Base-by-base conservation (phyloP, 1,140 invertebrate genomes). In the Plectrocnemia conspersa region DNA sequence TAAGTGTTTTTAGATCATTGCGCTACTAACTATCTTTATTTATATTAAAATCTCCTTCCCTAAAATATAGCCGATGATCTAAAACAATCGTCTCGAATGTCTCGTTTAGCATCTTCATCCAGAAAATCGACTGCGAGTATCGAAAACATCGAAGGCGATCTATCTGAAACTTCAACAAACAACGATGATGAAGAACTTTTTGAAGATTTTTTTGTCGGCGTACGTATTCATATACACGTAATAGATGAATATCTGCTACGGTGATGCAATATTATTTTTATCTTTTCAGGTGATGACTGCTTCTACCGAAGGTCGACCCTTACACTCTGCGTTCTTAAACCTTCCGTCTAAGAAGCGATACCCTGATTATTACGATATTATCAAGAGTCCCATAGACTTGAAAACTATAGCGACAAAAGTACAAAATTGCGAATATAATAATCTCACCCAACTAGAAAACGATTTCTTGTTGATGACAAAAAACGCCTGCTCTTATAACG, bases 401-500 rank as follows among this genome's bases (percentile, higher is more conserved):
- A 90, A 91, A 71, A 88, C 84, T 58, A 94, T 99, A 57, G 93
- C 92, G 0, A 81, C 81, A 22, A 95, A 91, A 72, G 93, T 98
- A 47, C 92, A 95, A 75, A 82, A 83, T 55, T 83, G 82, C 47
- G 82, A 86, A 38, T 95, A 94, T 65, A 70, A 77, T 1, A 80
- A 69, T 56, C 67, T 98, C 9, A 72, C 76, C 40, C 91, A 95
- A 36, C 78, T 99, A 75, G 93, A 98, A 68, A 85, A 84, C 50
- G 96, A 99, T 77, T 70, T 99, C 5, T 67, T 88, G 57, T 74
- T 92, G 15, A 93, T 99, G 87, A 88, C 90, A 27, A 86, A 87
- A 57, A 99, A 99, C 76, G 96, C 97, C 0, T 97, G 93, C 66
- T 78, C 82, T 3, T 99, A 97, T 66, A 98, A 98, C 71, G 95